These are phyloP conservation scores for Halcyon badia DNA, from an alignment of 2,797 vertebrate species.

Conservation along the genomic window DNA sequence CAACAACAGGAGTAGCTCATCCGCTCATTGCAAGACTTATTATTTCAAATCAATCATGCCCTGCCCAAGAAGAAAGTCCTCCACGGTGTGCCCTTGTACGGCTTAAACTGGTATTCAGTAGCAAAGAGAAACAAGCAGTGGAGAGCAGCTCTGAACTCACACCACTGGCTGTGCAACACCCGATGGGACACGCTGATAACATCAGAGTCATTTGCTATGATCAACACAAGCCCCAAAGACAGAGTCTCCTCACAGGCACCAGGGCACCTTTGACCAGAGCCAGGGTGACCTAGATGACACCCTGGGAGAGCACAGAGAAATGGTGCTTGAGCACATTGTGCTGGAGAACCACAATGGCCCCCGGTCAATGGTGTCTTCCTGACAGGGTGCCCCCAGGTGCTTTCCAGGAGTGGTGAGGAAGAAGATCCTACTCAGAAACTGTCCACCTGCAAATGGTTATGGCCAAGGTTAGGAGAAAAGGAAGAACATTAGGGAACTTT, in stretches of 20 bases:
- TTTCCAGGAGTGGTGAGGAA: not conserved
- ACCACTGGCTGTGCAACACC: not conserved
- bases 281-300: not conserved
- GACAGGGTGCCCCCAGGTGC: not conserved
- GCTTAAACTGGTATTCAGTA: not conserved
- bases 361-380: not conserved
- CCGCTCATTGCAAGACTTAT: not conserved
- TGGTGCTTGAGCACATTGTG: fast-evolving
- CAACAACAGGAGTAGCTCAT: not conserved
- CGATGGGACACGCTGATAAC: not conserved
- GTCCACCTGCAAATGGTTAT: not conserved
- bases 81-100: not conserved
- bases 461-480: not conserved
- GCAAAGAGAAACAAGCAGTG: not conserved
- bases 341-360: fast-evolving
- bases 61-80: not conserved
- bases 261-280: not conserved
- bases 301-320: not conserved
- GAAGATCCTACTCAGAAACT: not conserved
- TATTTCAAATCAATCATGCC: not conserved
- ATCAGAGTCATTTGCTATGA: not conserved
- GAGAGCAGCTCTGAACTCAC: not conserved
- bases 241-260: not conserved
- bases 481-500: not conserved
- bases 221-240: not conserved